phyloP scores from a whole-genome alignment of 2,113 vertebrate genomes.

The Cephalopterus ornatus region DNA sequence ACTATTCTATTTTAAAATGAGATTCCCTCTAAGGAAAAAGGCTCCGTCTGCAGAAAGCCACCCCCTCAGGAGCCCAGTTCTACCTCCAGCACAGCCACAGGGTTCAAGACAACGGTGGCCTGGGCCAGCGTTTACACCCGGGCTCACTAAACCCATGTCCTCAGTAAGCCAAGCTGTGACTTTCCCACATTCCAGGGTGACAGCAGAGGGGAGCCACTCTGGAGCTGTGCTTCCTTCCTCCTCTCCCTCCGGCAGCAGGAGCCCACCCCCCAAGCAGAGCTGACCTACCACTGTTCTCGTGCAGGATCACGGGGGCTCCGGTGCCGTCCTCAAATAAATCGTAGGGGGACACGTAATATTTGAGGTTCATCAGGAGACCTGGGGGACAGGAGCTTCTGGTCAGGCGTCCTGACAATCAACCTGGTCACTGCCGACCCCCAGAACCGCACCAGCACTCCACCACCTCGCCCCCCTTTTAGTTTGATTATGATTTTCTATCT shows the following conservation, averaged over 20 bases:
- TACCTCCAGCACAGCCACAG: neutral
- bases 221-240: neutral
- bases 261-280: neutral
- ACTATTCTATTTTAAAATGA: neutral
- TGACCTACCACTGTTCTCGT: constrained; percentile 80
- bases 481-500: neutral
- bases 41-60: neutral
- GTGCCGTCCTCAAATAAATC: constrained; percentile 91
- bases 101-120: rapidly evolving
- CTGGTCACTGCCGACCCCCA: rapidly evolving
- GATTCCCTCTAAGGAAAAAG: neutral
- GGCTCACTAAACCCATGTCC: rapidly evolving
- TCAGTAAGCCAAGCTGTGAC: neutral
- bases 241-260: neutral
- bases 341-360: constrained; percentile 95
- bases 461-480: neutral
- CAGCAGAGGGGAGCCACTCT: neutral
- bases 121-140: neutral
- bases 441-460: neutral
- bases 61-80: neutral
- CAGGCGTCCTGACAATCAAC: neutral
- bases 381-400: constrained; percentile 18
- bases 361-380: constrained; percentile 93
- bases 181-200: neutral
- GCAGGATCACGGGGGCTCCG: constrained; percentile 81